A percentile compares a stretch with the other conserved stretches of the same genome.
Conservation (phyloP, 2,888 invertebrate species). For the Neoascia interrupta region DNA sequence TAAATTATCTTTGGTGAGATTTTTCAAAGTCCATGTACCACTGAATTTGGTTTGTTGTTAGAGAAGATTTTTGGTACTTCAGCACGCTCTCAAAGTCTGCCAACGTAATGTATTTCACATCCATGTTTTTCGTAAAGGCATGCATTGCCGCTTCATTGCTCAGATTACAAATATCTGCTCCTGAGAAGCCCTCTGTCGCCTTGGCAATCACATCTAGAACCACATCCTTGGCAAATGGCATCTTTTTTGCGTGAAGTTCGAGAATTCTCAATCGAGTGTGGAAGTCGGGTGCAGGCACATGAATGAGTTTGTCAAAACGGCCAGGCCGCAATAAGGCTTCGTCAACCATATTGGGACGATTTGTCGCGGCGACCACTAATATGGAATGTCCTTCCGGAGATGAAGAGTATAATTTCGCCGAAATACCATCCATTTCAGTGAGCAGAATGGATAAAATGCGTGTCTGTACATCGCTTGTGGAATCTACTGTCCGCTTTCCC, state of each 20-base stretch:
- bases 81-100: constrained; percentile 79
- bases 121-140: constrained; percentile 81
- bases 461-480: constrained; percentile 81
- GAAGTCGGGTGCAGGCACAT: constrained; percentile 82
- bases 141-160: constrained; percentile 83
- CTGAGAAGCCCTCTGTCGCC: constrained; percentile 81
- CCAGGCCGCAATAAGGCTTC: constrained; percentile 84
- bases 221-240: constrained; percentile 80
- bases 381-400: constrained; percentile 71
- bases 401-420: constrained; percentile 70
- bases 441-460: constrained; percentile 83
- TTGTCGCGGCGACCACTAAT: constrained; percentile 85
- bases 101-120: constrained; percentile 74
- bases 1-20: constrained; percentile 67
- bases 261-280: constrained; percentile 81
- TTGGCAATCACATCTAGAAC: constrained; percentile 79
- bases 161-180: constrained; percentile 83
- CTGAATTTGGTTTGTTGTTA: constrained; percentile 77
- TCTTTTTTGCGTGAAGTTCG: constrained; percentile 78
- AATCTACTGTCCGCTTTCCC: constrained; percentile 77
- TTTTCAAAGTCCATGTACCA: constrained; percentile 78
- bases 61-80: constrained; percentile 78
- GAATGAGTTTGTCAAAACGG: constrained; percentile 83
- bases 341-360: constrained; percentile 84
- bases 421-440: constrained; percentile 85